phyloP scores from a whole-genome alignment of 2,888 invertebrate genomes.

The Drosophila antonietae region DNA sequence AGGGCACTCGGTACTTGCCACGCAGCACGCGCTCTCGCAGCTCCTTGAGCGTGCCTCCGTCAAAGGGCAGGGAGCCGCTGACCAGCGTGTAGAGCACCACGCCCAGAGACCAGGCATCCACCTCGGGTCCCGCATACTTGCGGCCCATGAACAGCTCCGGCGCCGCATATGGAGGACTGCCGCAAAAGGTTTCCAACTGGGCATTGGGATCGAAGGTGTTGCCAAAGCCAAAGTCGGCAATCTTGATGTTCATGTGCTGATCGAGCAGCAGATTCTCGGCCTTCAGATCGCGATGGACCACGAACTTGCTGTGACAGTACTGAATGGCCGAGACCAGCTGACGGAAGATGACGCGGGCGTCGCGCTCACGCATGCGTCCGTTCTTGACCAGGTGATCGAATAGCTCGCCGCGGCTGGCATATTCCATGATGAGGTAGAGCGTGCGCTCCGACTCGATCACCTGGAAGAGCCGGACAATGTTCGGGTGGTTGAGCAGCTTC shows the following conservation, averaged over 20 bases:
- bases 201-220: constrained; percentile 99
- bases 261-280: constrained; percentile 99
- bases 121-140: constrained; percentile 99
- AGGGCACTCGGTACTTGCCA: constrained; percentile 99
- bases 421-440: constrained; percentile 99
- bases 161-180: constrained; percentile 99
- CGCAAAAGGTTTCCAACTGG: constrained; percentile 99
- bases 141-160: constrained; percentile 99
- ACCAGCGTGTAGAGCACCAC: constrained; percentile 99
- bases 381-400: constrained; percentile 99
- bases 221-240: constrained; percentile 99
- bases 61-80: constrained; percentile 99
- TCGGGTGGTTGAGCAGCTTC: constrained; percentile 99
- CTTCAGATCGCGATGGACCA: constrained; percentile 88
- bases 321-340: constrained; percentile 99
- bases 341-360: constrained; percentile 98
- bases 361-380: constrained; percentile 98
- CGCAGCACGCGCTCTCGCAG: constrained; percentile 97
- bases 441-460: constrained; percentile 99
- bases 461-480: constrained; percentile 99
- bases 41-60: constrained; percentile 99
- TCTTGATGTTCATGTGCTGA: constrained; percentile 99
- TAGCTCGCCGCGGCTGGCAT: constrained; percentile 99
- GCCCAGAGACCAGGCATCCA: constrained; percentile 98
- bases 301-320: constrained; percentile 98